Evolutionary conservation across 2,797 vertebrate genomes (phyloP).

Genomic region (Distichodus sexfasciatus): DNA sequence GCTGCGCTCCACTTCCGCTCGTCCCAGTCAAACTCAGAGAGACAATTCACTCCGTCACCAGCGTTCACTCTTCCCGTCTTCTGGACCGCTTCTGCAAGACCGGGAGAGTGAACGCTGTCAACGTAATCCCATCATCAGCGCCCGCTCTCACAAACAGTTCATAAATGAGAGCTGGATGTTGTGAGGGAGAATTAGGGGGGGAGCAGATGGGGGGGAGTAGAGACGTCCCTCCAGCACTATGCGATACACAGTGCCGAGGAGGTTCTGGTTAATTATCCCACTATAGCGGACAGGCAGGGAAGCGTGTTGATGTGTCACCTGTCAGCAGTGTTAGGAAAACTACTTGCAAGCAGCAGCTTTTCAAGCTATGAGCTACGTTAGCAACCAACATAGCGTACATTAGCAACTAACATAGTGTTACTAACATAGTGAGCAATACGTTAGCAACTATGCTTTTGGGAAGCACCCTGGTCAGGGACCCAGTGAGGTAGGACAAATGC

Average conservation of each 20-base stretch:
- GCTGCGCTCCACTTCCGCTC: constrained; percentile 53
- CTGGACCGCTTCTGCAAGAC: no score
- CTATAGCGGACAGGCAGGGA: constrained; percentile 46
- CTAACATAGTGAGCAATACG: no score
- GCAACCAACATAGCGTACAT: no score
- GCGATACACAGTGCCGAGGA: constrained; percentile 36
- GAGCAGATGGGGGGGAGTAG: background rate
- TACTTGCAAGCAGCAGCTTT: no score
- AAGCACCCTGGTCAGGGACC: no score
- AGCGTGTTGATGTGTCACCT: constrained; percentile 38
- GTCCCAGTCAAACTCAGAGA: constrained; percentile 42
- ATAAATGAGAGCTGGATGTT: constrained; percentile 23
- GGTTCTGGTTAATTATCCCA: constrained; percentile 48
- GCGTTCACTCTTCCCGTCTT: constrained; percentile 20
- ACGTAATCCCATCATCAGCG: no score
- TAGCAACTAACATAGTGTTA: no score
- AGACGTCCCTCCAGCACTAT: constrained; percentile 36
- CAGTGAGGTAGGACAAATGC: no score
- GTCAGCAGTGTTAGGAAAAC: no score
- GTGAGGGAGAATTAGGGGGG: background rate
- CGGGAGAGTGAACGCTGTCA: no score
- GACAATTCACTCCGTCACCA: constrained; percentile 36
- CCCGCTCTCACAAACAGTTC: constrained; percentile 30
- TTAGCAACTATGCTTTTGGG: no score
- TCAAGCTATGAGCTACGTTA: no score